Base-by-base conservation (phyloP, 2,888 invertebrate species). In the Diaperis boleti region DNA sequence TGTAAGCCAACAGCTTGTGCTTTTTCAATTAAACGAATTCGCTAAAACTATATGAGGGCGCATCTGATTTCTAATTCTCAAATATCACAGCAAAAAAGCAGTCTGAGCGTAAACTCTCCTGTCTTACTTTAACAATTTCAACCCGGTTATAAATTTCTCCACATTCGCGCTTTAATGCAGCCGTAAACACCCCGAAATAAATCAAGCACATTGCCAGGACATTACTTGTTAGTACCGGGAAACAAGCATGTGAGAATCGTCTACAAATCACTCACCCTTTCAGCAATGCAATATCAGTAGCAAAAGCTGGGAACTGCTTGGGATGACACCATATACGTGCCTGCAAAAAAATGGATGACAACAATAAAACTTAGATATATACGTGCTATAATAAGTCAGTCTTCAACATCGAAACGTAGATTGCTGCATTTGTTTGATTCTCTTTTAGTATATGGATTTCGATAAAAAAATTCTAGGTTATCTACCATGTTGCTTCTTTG, bases 241-340 rank as follows among this genome's bases (percentile, higher is more conserved):
- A 3, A 26, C 26, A 6, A 6, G 1, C 26, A 26, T 26, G n/a
- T 26, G 26, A 26, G n/a, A 26, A 26, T 11, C 33, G 5, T 33
- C 33, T 20, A 52, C 52, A 37, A 37, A 17, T 33, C 10, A 29
- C 55, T 55, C 18, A 55, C 55, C 55, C 29, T 54, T n/a, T 41
- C 11, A 55, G 17, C 18, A 13, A 3, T 1, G 33, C 33, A 33
- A 11, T 35, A 10, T 49, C 7, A 33, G 13, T 33, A 18, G 15
- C 33, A 55, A 29, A 29, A 3, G 13, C 14, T n/a, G 13, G 14
- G 11, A 3, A 5, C 7, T 33, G 15, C 29, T 4, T 31, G 7
- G 44, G 37, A 13, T 22, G 4, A 20, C 31, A 55, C 10, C 15
- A 50, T 50, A 18, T 11, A 35, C 42, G 15, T 11, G 22, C 8